phyloP scores from a whole-genome alignment of 2,113 vertebrate species.

The Gymnarchus niloticus region DNA sequence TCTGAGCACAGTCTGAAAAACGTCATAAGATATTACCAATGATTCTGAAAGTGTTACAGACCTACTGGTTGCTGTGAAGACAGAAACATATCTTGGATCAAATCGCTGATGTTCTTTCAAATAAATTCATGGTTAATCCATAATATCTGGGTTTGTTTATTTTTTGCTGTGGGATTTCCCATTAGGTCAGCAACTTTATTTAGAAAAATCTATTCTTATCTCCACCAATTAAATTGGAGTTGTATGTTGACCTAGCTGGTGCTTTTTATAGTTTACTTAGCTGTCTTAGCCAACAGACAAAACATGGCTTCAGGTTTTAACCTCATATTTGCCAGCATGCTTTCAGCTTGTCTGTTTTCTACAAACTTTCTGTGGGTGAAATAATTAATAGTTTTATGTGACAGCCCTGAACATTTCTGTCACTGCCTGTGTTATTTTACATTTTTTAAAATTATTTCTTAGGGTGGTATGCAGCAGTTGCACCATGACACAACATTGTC shows the following conservation, averaged over 20 bases:
- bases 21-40: neutral
- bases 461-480: neutral
- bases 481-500: neutral
- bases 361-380: neutral
- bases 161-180: neutral
- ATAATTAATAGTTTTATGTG: neutral
- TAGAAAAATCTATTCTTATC: constrained; percentile 4
- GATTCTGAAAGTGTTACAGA: neutral
- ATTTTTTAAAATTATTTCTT: neutral
- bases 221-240: neutral
- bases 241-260: neutral
- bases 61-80: neutral
- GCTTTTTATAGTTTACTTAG: neutral
- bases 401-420: neutral
- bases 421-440: neutral
- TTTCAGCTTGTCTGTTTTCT: neutral
- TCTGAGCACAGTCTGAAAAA: neutral
- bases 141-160: neutral
- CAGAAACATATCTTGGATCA: neutral
- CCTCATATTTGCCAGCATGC: neutral
- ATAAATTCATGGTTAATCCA: neutral
- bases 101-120: neutral
- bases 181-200: constrained; percentile 11
- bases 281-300: neutral
- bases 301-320: neutral